These are phyloP conservation scores for Mesaphorura yosii DNA, from an alignment of 1,140 invertebrate genomes.

Conservation along the genomic window DNA sequence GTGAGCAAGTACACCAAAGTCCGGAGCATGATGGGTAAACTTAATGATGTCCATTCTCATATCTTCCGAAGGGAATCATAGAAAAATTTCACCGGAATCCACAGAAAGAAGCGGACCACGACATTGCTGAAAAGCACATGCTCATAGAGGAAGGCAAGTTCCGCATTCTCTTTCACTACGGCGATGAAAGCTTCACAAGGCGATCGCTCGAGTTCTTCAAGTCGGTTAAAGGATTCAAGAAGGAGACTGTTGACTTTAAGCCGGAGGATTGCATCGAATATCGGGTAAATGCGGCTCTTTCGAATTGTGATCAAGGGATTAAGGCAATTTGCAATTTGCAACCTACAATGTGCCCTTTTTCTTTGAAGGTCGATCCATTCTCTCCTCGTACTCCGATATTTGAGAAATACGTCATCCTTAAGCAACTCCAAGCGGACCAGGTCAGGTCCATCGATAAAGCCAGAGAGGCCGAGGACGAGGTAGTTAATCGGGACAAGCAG, in stretches of 20 bases:
- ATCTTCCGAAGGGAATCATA: constrained; percentile 37
- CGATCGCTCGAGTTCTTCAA: constrained; percentile 24
- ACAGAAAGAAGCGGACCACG: constrained; percentile 39
- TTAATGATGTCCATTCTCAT: constrained; percentile 10
- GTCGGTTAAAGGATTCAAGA: background rate
- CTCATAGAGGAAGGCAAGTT: constrained; percentile 20
- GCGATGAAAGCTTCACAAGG: constrained; percentile 17
- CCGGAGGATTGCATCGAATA: constrained; percentile 18
- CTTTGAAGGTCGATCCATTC: constrained; percentile 17
- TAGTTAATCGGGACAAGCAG: no score
- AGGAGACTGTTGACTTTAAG: constrained; percentile 7
- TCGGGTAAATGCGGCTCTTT: background rate
- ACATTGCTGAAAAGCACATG: constrained; percentile 44
- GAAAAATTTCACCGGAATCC: constrained; percentile 51
- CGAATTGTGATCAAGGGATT: background rate
- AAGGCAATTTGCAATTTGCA: background rate
- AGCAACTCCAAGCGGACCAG: constrained; percentile 11
- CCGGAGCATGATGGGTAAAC: no score
- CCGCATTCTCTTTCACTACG: constrained; percentile 23
- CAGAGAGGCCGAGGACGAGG: constrained; percentile 17
- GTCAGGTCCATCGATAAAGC: constrained; percentile 7
- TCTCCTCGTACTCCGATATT: constrained; percentile 10
- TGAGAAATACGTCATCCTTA: constrained; percentile 13
- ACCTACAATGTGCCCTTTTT: no score
- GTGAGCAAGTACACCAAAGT: constrained; percentile 33